Base-by-base conservation (phyloP, 2,888 invertebrate species). In the Ischnus inquisitorius region DNA sequence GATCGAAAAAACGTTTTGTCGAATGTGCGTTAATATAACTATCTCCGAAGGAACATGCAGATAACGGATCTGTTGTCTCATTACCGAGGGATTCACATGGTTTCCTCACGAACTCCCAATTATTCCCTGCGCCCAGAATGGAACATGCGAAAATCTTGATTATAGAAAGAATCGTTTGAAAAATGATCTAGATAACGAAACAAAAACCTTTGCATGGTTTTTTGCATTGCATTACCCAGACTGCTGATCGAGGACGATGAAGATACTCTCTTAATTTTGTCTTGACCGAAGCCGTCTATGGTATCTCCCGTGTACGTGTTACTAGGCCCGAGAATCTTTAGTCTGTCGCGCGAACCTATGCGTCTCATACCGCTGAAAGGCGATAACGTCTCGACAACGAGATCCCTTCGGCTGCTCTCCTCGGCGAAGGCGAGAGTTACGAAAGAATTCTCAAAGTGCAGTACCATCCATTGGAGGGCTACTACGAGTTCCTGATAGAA, bases 361-460 rank as follows among this genome's bases (percentile, higher is more conserved):
- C 94, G 90, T 62, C 93, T 89, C 93, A 94, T 93, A 46, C 94
- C 94, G 77, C 92, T 92, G 43, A 91, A 92, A 2, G 93, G 93
- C 5, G 89, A 93, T 64, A 92, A 88, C 43, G 91, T 94, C 86
- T 92, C 94, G 76, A 93, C 90, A 39, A 93, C 90, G 81, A 92
- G 87, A 84, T 94, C 93, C 87, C 93, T 92, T 87, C 94, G 89
- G 87, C 94, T 92, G 89, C 93, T 92, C 89, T 93, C 96, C 91
- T 97, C 96, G 57, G 96, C 95, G 69, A 93, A 89, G 19, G 94
- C 94, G 0, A 98, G 96, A 0, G 96, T 96, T 25, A 97, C 95
- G 93, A 99, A 98, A 76, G 97, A 96, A 88, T 97, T 97, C 94
- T 98, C 98, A 94, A 98, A 98, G 67, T 97, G 95, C 78, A 98